Evolutionary conservation across 2,113 vertebrate genomes (phyloP), one percentile per base, ranked within the genome.

Genomic region (Glareola pratincola): DNA sequence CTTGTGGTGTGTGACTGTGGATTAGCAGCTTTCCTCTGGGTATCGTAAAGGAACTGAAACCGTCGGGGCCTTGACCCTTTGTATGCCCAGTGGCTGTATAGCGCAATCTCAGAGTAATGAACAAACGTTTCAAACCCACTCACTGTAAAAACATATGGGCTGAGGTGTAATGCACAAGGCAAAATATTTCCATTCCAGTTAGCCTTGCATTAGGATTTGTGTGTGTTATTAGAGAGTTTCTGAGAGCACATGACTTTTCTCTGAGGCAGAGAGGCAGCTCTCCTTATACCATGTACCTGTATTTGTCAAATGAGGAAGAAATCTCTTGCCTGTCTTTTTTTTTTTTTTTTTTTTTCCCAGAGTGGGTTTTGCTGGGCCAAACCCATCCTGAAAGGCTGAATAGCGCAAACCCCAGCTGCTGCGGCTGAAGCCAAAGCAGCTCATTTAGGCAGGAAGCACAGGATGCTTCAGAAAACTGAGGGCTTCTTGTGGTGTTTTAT

Each of bases 21-120:
- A 15, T 57, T 34, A 30, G 23, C 21, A 80, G 41, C 23, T 77
- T 74, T 86, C 36, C 75, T 81, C 36, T 15, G 64, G 43, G 26
- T 29, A 3, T 26, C 2, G 0, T 32, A 51, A 56, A 80, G 69
- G 21, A 86, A 5, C 29, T 17, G 82, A 80, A 81, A 18, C 54
- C 29, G 4, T 9, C 1, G 1, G 7, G 6, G 6, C 29, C 64
- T 29, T 85, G 60, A 4, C 7, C 50, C 41, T 50, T 21, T 3
- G 2, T 29, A 2, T 36, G 63, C 37, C n/a, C 24, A 12, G 43
- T 24, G 74, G n/a, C 6, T 21, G 2, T 10, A 18, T 11, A 34
- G 34, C 66, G 57, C n/a, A 21, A 22, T 15, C 48, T 20, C 29
- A 47, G 43, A 36, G 39, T 37, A 75, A 53, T 2, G 2, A 90